These are phyloP conservation scores for Chaetogeoica ovagalla DNA, from an alignment of 2,888 invertebrate species.

Conservation along the genomic window DNA sequence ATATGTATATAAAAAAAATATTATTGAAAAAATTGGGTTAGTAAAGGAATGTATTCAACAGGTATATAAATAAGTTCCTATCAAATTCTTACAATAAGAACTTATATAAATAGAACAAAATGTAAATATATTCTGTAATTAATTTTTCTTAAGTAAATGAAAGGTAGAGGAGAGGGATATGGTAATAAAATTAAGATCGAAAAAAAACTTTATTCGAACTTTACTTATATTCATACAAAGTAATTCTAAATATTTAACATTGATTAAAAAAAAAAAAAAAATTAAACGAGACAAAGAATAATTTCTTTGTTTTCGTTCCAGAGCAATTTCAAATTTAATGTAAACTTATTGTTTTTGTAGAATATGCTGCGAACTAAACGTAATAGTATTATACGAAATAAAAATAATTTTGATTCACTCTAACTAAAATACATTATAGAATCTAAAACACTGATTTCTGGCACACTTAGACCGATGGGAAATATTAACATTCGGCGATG, in stretches of 20 bases:
- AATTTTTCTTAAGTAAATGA: background rate
- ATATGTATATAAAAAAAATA: background rate
- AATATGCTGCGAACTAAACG: background rate
- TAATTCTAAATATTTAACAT: constrained; percentile 28
- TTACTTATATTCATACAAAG: constrained; percentile 22
- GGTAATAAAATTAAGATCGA: constrained; percentile 7
- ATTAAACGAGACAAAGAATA: background rate
- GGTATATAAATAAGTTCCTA: background rate
- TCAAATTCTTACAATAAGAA: background rate
- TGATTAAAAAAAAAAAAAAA: constrained; percentile 14
- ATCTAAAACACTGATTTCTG: background rate
- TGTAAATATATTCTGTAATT: constrained; percentile 13
- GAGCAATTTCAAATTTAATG: constrained; percentile 12
- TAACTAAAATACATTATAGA: background rate
- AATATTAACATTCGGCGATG: background rate
- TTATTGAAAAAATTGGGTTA: constrained; percentile 4
- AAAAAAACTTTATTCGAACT: constrained; percentile 8
- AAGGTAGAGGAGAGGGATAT: background rate
- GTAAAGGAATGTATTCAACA: constrained; percentile 36
- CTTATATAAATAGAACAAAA: background rate
- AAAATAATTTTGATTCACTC: constrained; percentile 17
- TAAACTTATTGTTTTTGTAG: background rate
- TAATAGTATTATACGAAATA: background rate
- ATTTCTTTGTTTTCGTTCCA: background rate
- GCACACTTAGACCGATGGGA: background rate